Base-by-base conservation (phyloP, 2,888 invertebrate species). In the Drosophila sordidapex region DNA sequence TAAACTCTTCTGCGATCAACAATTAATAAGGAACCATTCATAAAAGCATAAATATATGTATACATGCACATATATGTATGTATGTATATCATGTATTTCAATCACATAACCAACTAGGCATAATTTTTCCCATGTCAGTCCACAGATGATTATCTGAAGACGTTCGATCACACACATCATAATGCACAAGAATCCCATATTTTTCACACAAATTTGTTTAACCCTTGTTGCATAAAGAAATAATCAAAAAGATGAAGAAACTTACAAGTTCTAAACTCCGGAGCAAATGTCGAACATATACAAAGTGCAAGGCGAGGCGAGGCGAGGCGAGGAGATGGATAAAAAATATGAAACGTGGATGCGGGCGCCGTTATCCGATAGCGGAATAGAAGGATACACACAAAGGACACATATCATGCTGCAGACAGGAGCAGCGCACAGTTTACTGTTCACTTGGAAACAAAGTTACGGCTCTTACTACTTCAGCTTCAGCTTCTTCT, bases 361-460 rank as follows among this genome's bases (percentile, higher is more conserved):
- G 91, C 91, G 91, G 91, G 91, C 85, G 60, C 70, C 83, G 91
- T 82, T 91, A 91, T 91, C 89, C 91, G 91, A 91, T 91, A 90
- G 83, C 82, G 81, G 85, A 81, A 88, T 82, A 80, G 72, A 70
- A 82, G 70, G 59, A 81, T 74, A 40, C 36, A 52, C 54, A 74
- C 70, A 73, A 75, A 76, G 29, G 33, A 35, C 13, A 48, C 25
- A 33, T 10, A 48, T 27, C 48, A 57, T 29, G 35, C 40, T 6
- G 36, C 69, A 57, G 46, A 46, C 71, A 74, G 79, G 68, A 76
- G 74, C 71, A 8, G 25, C 25, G 46, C 4, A 46, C 46, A 25
- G 25, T 46, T 46, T 60, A 70, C 79, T 84, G 87, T 68, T 84
- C 87, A 79, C 69, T 80, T 89, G 75, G 85, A 76, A 80, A 87